A percentile compares a stretch with the other conserved stretches of the same genome.
Conservation (phyloP, 1,140 invertebrate genomes). For the Lasioglossum albipes region DNA sequence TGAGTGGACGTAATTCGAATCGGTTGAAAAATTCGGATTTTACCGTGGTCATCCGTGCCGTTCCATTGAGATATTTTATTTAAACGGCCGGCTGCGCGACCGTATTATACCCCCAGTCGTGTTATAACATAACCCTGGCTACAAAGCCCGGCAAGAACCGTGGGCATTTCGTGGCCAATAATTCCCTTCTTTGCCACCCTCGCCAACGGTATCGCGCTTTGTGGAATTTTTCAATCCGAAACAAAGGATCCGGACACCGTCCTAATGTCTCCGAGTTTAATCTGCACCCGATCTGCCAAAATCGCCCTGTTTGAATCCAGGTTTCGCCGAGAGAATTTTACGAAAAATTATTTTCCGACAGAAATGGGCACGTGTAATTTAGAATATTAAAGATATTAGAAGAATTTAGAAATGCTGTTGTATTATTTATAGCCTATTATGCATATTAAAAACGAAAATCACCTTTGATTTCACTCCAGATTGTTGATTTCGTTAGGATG, state of each 20-base stretch:
- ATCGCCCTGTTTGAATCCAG: no score
- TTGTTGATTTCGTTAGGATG: no score
- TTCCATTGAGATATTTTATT: conserved; percentile 56
- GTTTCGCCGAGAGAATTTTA: no score
- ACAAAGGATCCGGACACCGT: not conserved
- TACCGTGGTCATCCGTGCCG: conserved; percentile 10
- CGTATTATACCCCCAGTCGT: conserved; percentile 7
- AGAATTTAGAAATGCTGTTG: no score
- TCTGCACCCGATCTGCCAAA: no score
- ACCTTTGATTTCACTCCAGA: no score
- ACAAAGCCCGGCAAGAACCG: conserved; percentile 8
- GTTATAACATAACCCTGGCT: conserved; percentile 22
- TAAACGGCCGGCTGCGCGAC: conserved; percentile 33
- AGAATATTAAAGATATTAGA: no score
- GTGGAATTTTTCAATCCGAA: not conserved
- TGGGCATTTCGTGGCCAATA: not conserved
- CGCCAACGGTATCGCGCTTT: not conserved
- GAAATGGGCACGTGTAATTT: no score
- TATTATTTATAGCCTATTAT: no score
- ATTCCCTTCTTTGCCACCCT: conserved; percentile 2
- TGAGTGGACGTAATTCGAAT: conserved; percentile 55
- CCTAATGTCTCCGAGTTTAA: no score
- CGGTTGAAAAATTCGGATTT: conserved; percentile 51
- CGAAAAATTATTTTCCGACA: no score
- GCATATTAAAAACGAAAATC: no score